A percentile compares a stretch with the other conserved stretches of the same genome.
These are phyloP conservation scores for Eupithecia inturbata DNA, from an alignment of 2,888 invertebrate species.

Conservation along the genomic window DNA sequence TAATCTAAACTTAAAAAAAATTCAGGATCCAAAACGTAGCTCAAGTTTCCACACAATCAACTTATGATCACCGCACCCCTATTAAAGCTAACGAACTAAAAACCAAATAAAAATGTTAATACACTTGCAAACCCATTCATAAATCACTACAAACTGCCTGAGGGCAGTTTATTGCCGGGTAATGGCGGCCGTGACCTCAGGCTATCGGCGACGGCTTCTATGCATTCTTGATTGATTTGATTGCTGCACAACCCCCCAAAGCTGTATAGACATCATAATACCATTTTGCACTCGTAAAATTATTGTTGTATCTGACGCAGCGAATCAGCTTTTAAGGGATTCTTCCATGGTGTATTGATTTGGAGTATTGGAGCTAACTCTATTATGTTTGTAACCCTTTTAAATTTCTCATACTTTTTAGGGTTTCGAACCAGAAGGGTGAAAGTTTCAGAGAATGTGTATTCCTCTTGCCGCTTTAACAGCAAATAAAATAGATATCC, in stretches of 20 bases:
- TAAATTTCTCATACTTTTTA: no score
- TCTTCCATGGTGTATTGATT: no score
- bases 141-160: constrained; percentile 39
- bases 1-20: no score
- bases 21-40: constrained; percentile 18
- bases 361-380: no score
- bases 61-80: constrained; percentile 28
- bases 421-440: no score
- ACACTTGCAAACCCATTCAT: constrained; percentile 40
- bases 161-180: constrained; percentile 36
- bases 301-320: no score
- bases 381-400: no score
- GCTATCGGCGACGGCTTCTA: constrained; percentile 58
- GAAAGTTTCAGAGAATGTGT: no score
- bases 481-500: no score
- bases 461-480: no score
- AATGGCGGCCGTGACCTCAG: constrained; percentile 31
- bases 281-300: background rate
- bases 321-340: no score
- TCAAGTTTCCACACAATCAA: constrained; percentile 31
- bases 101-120: constrained; percentile 45
- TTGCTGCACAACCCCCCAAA: no score
- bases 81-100: constrained; percentile 39
- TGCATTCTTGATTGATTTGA: constrained; percentile 73
- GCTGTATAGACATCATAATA: background rate